phyloP scores from a whole-genome alignment of 1,140 invertebrate genomes.

The Olivierus martensii region DNA sequence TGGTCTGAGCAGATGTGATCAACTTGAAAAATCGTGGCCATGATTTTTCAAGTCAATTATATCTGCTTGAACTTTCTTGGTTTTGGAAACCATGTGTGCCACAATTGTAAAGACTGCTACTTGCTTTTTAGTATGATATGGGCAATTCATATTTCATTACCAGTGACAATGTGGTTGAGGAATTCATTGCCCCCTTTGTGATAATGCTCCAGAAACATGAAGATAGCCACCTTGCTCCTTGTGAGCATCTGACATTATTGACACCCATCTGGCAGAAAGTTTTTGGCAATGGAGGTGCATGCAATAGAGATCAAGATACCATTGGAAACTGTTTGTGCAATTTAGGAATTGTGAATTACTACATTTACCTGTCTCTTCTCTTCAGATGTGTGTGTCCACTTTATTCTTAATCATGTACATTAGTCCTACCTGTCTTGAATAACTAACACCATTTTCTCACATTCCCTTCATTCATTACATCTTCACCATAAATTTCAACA shows the following conservation, averaged over 20 bases:
- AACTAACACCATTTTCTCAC: too few relatives aligned
- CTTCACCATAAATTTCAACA: too few relatives aligned
- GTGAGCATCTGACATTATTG: background rate
- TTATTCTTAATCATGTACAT: too few relatives aligned
- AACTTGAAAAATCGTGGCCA: too few relatives aligned
- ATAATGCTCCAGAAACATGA: background rate
- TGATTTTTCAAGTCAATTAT: too few relatives aligned
- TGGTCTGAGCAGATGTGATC: too few relatives aligned
- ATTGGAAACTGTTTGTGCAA: background rate
- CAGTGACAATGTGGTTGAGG: background rate
- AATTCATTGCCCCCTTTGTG: background rate
- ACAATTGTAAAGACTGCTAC: too few relatives aligned
- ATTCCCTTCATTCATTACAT: too few relatives aligned
- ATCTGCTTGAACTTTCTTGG: too few relatives aligned
- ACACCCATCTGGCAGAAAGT: background rate
- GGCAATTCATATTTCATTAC: background rate
- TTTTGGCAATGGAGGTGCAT: background rate
- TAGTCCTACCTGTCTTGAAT: too few relatives aligned
- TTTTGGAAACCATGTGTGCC: too few relatives aligned
- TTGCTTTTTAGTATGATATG: background rate
- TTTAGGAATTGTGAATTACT: background rate
- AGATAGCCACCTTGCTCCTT: background rate
- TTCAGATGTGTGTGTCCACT: too few relatives aligned
- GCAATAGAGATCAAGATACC: background rate
- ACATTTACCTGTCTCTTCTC: background rate